These are phyloP conservation scores for Pristis pectinata DNA, from an alignment of 2,797 vertebrate genomes.

Conservation along the genomic window DNA sequence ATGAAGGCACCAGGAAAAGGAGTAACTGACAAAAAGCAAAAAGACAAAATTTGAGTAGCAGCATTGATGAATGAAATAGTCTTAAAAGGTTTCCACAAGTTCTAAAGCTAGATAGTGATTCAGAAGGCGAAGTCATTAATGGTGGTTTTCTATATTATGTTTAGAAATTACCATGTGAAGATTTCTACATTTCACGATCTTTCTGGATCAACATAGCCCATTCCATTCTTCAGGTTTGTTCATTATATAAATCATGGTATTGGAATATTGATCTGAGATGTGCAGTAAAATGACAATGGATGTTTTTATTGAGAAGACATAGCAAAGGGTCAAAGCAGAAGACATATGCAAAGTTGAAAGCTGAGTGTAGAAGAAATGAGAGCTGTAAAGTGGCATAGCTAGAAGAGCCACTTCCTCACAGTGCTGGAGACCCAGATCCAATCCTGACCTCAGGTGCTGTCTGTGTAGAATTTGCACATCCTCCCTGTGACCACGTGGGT, in stretches of 20 bases:
- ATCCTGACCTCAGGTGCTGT: too few species aligned
- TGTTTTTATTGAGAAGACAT: not conserved
- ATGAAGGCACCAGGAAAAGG: slow-evolving; percentile 53
- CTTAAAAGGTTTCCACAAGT: not conserved
- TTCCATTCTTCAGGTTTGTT: not conserved
- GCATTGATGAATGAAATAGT: not conserved
- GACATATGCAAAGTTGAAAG: not conserved
- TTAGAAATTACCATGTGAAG: not conserved
- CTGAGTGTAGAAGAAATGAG: not conserved
- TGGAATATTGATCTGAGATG: not conserved
- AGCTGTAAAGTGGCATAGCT: too few species aligned
- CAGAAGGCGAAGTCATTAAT: not conserved
- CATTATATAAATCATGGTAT: not conserved
- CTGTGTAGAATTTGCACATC: too few species aligned
- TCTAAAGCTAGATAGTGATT: not conserved
- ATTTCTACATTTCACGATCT: not conserved
- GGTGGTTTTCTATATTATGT: not conserved
- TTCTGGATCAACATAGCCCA: not conserved
- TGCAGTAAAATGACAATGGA: not conserved
- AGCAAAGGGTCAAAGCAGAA: not conserved
- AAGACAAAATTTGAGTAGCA: not conserved
- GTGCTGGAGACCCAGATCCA: too few species aligned
- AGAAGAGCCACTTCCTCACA: too few species aligned
- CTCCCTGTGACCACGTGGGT: too few species aligned
- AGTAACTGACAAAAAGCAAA: not conserved